These are phyloP conservation scores for Corythoichthys haematopterus DNA, from an alignment of 2,113 vertebrate species.

Conservation along the genomic window DNA sequence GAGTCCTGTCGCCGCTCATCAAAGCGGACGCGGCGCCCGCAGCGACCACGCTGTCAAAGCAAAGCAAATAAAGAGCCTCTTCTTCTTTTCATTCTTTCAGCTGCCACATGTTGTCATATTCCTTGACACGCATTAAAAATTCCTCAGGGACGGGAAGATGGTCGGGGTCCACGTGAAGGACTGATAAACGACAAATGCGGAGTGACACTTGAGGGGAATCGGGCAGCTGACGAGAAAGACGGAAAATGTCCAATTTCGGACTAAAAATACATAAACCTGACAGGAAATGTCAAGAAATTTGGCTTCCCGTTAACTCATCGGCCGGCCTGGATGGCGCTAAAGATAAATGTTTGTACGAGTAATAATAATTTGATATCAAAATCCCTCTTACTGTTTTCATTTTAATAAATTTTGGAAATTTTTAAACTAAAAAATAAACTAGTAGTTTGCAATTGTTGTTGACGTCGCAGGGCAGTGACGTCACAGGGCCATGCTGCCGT, in stretches of 20 bases:
- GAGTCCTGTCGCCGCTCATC: constrained; percentile 47
- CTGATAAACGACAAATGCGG: constrained; percentile 5
- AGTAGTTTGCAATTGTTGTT: too few relatives aligned
- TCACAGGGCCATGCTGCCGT: too few relatives aligned
- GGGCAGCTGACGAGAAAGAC: constrained; percentile 4
- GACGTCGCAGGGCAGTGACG: too few relatives aligned
- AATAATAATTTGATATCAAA: too few relatives aligned
- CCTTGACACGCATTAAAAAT: constrained; percentile 30
- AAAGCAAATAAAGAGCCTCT: constrained; percentile 32
- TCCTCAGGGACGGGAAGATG: background rate
- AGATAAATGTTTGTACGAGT: too few relatives aligned
- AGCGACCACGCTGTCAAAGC: constrained; percentile 26
- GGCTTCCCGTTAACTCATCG: background rate
- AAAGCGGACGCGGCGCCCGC: constrained; percentile 13
- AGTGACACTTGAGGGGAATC: constrained; percentile 2
- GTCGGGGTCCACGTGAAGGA: constrained; percentile 13
- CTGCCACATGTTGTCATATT: constrained; percentile 20
- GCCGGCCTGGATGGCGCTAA: too few relatives aligned
- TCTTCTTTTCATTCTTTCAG: background rate
- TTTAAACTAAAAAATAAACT: too few relatives aligned
- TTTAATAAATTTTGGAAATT: too few relatives aligned
- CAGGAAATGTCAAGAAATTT: background rate
- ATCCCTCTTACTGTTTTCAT: too few relatives aligned
- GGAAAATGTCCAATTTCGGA: constrained; percentile 2
- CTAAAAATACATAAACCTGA: background rate